Evolutionary conservation across 1,140 invertebrate genomes (phyloP).

Genomic region (Zaprionus africanus): DNA sequence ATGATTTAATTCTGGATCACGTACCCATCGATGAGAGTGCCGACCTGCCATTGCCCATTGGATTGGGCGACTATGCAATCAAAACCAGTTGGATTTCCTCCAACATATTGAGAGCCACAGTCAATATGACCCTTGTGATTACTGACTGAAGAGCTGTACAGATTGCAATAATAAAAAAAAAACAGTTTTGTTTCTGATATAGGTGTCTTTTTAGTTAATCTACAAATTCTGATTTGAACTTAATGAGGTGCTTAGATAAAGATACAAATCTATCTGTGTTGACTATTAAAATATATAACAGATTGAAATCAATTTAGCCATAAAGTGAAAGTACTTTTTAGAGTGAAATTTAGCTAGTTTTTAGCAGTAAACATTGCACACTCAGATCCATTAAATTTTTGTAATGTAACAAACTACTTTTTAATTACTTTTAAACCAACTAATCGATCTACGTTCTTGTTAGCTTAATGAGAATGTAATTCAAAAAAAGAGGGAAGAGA

Average conservation of each 20-base stretch:
- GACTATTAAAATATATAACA: too few species aligned
- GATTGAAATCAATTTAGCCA: too few species aligned
- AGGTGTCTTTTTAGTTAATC: too few species aligned
- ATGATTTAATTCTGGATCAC: constrained; percentile 26
- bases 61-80: constrained; percentile 16
- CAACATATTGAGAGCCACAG: background rate
- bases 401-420: background rate
- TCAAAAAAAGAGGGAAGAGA: background rate
- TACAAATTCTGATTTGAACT: too few species aligned
- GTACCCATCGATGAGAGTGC: constrained; percentile 16
- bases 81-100: background rate
- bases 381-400: fast-evolving
- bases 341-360: background rate
- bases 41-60: constrained; percentile 8
- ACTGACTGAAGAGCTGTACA: background rate
- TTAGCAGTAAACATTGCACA: too few species aligned
- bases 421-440: background rate
- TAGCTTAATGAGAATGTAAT: background rate
- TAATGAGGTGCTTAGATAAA: too few species aligned
- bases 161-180: background rate
- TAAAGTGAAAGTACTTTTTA: background rate
- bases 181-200: too few species aligned
- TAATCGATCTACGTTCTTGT: background rate
- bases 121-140: background rate
- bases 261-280: too few species aligned